Evolutionary conservation across 2,888 invertebrate species (phyloP).

Genomic region (Melinaea marsaeus): DNA sequence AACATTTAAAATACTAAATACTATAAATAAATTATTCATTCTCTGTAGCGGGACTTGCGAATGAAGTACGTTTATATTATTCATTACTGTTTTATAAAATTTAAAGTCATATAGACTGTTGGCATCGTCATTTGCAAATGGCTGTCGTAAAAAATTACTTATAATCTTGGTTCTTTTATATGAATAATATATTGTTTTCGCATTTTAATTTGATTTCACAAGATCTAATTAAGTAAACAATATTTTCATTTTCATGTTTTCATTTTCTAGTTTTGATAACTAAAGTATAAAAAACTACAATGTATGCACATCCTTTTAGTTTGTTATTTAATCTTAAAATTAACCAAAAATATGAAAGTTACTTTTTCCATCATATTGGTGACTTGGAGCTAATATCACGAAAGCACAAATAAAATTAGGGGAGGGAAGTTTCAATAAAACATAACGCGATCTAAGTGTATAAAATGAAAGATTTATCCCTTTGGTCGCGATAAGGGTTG

Average conservation of each 20-base stretch:
- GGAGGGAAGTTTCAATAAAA: slow-evolving; percentile 54
- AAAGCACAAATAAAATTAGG: slow-evolving; percentile 32
- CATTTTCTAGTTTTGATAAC: too few species aligned
- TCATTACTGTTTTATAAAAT: slow-evolving; percentile 28
- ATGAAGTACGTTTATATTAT: slow-evolving; percentile 2
- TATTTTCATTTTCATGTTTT: too few species aligned
- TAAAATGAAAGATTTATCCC: slow-evolving; percentile 67
- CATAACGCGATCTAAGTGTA: slow-evolving; percentile 56
- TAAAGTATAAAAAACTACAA: too few species aligned
- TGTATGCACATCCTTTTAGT: too few species aligned
- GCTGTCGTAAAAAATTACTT: slow-evolving; percentile 40
- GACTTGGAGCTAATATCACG: slow-evolving; percentile 6
- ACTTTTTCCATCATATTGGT: background rate
- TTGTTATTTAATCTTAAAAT: too few species aligned
- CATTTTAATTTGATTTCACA: background rate
- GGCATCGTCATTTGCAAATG: slow-evolving; percentile 40
- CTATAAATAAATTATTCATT: too few species aligned
- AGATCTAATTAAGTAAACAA: background rate
- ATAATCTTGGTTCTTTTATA: slow-evolving; percentile 28
- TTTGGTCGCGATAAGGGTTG: slow-evolving; percentile 36
- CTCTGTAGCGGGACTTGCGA: background rate
- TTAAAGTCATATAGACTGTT: slow-evolving; percentile 39
- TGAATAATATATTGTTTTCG: slow-evolving; percentile 17
- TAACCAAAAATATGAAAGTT: too few species aligned
- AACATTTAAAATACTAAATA: too few species aligned